A percentile compares a stretch with the other conserved stretches of the same genome.
phyloP scores from a whole-genome alignment of 2,888 invertebrate genomes.

The Limnephilus marmoratus region DNA sequence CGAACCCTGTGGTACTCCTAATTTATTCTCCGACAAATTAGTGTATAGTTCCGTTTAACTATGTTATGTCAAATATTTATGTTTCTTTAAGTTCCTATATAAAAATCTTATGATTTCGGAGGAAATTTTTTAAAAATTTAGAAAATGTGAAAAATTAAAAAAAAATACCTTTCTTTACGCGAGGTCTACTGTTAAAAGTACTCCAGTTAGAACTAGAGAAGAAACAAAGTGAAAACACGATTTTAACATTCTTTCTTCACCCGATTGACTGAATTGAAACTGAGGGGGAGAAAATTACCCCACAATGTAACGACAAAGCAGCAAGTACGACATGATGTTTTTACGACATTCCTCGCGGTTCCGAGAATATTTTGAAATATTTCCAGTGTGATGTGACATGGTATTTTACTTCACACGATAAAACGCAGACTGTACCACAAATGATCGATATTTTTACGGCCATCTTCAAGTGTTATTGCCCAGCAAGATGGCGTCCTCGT shows the following conservation, averaged over 20 bases:
- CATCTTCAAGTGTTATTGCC: slow-evolving; percentile 28
- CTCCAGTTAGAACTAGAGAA: too few species aligned
- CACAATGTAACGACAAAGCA: background rate
- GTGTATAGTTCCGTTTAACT: too few species aligned
- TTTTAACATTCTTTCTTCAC: background rate
- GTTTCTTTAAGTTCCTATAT: too few species aligned
- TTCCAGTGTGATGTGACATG: background rate
- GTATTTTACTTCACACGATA: slow-evolving; percentile 29
- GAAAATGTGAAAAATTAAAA: too few species aligned
- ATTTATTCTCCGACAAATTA: too few species aligned
- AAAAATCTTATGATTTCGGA: too few species aligned
- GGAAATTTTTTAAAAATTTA: too few species aligned
- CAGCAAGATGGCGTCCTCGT: slow-evolving; percentile 23
- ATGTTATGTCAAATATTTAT: too few species aligned
- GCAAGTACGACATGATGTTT: background rate
- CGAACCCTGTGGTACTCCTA: too few species aligned
- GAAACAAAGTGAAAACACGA: background rate
- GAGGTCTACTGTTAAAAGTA: too few species aligned
- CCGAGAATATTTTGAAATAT: background rate
- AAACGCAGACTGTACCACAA: slow-evolving; percentile 30
- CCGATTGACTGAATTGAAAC: background rate
- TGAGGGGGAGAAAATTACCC: background rate
- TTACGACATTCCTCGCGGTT: background rate
- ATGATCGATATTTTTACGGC: slow-evolving; percentile 44
- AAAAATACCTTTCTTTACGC: too few species aligned